Percentiles rank a stretch among this genome's conserved stretches.
Conservation (phyloP, 2,888 invertebrate species). For the Drosophila picticornis region DNA sequence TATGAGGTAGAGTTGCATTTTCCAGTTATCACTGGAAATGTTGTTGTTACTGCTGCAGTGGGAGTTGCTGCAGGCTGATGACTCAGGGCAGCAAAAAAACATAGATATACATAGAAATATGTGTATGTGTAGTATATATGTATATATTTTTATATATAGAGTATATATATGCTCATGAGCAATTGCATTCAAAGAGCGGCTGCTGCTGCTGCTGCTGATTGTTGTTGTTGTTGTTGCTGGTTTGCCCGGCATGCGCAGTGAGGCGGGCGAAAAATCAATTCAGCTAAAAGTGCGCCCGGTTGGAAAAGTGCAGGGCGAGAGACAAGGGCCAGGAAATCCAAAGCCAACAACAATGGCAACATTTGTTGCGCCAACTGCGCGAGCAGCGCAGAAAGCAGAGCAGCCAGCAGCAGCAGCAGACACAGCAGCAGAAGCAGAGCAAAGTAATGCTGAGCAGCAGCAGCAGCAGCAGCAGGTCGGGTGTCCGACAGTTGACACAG, state of each 20-base stretch:
- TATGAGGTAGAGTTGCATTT: conserved; percentile 48
- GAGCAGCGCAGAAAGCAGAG: conserved; percentile 6
- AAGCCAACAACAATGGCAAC: conserved; percentile 67
- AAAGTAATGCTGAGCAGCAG: conserved; percentile 56
- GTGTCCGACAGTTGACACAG: neutral
- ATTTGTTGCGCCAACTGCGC: conserved; percentile 71
- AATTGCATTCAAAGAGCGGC: conserved; percentile 60
- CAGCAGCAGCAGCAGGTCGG: conserved; percentile 2
- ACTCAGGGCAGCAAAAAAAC: conserved; percentile 45
- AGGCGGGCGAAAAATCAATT: conserved; percentile 81
- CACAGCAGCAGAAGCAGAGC: conserved; percentile 28
- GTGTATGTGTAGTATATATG: conserved; percentile 1
- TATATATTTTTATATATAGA: conserved; percentile 6
- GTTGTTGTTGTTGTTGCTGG: conserved; percentile 16
- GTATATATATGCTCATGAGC: conserved; percentile 6
- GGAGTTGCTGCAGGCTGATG: conserved; percentile 42
- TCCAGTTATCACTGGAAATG: conserved; percentile 49
- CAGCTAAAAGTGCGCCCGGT: conserved; percentile 82
- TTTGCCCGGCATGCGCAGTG: conserved; percentile 78
- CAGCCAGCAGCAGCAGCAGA: conserved; percentile 7
- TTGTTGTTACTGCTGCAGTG: conserved; percentile 32
- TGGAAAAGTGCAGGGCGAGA: conserved; percentile 61
- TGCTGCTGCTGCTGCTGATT: conserved; percentile 15
- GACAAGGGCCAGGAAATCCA: conserved; percentile 28
- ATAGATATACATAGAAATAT: conserved; percentile 1